Percentiles rank a stretch among this genome's conserved stretches.
These are phyloP conservation scores for Drosophila sordidapex DNA, from an alignment of 2,888 invertebrate genomes.

Conservation along the genomic window DNA sequence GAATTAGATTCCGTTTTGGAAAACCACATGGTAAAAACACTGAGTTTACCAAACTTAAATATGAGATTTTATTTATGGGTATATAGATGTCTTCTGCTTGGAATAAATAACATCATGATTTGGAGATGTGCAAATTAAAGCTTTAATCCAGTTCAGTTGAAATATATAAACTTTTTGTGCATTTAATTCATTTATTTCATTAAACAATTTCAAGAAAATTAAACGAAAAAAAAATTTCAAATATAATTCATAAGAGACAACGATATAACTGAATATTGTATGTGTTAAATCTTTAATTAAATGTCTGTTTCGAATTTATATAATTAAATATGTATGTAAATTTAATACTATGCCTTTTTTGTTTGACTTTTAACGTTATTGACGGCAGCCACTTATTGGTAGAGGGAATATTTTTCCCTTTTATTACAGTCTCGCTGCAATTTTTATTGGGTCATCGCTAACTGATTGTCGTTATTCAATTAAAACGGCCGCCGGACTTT, in stretches of 20 bases:
- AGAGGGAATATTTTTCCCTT: conserved; percentile 16
- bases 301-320: neutral
- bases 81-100: neutral
- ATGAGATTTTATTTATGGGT: neutral
- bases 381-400: conserved; percentile 33
- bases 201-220: neutral
- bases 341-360: conserved; percentile 2
- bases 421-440: conserved; percentile 1
- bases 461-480: conserved; percentile 58
- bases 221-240: neutral
- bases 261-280: neutral
- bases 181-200: neutral
- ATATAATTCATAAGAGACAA: neutral
- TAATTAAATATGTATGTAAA: neutral
- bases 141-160: neutral
- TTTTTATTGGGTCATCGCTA: conserved; percentile 44
- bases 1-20: neutral
- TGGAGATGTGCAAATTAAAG: neutral
- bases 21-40: neutral
- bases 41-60: neutral
- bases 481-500: conserved; percentile 48
- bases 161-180: neutral
- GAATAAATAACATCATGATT: neutral
- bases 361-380: neutral
- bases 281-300: neutral